A percentile compares a stretch with the other conserved stretches of the same genome.
These are phyloP conservation scores for Clarias magur DNA, from an alignment of 2,113 vertebrate genomes.

Conservation along the genomic window DNA sequence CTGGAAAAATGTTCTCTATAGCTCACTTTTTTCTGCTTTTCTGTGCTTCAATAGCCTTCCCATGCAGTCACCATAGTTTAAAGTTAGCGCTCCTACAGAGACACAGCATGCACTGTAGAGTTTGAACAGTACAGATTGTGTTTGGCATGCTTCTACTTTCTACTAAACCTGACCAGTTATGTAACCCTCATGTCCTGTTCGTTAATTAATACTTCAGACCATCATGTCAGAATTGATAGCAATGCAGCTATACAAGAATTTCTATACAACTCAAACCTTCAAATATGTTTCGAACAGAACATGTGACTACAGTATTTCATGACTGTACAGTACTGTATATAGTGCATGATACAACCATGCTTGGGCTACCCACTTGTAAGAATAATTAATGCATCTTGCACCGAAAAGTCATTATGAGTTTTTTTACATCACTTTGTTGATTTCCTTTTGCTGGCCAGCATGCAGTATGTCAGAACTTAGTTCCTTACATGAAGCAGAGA, in stretches of 20 bases:
- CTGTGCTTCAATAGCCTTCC: neutral
- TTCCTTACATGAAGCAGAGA: conserved; percentile 87
- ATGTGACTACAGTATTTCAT: neutral
- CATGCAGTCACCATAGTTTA: neutral
- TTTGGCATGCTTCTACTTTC: neutral
- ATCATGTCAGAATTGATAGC: neutral
- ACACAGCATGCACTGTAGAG: conserved; percentile 1
- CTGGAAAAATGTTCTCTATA: neutral
- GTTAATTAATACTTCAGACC: neutral
- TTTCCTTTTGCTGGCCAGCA: conserved; percentile 68
- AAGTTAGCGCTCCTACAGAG: neutral
- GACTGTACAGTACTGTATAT: neutral
- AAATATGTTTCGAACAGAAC: neutral
- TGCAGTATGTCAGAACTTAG: conserved; percentile 91
- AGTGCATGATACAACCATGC: neutral
- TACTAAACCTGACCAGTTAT: neutral
- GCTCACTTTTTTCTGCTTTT: neutral
- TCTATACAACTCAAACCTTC: neutral
- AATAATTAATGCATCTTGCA: neutral
- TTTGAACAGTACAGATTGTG: neutral
- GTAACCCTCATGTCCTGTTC: neutral
- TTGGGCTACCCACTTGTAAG: neutral
- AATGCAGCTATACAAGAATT: neutral
- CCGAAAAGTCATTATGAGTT: neutral
- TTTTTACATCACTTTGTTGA: conserved; percentile 11